Conservation (phyloP, 2,113 vertebrate genomes). For the Sprattus sprattus region DNA sequence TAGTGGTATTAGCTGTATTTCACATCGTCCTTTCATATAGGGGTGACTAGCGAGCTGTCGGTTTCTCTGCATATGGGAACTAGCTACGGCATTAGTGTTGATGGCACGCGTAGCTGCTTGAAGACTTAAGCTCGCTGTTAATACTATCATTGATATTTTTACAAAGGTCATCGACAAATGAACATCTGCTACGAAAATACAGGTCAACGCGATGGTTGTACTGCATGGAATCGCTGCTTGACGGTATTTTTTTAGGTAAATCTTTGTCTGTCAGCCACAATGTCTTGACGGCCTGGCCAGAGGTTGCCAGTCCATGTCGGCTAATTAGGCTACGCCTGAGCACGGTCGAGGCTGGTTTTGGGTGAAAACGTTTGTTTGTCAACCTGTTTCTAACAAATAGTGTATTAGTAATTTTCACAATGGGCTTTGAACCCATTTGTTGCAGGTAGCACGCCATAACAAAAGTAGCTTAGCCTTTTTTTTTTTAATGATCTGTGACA, state of each 20-base stretch:
- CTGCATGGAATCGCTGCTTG: background rate
- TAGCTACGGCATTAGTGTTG: conserved; percentile 23
- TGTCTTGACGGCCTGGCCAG: conserved; percentile 35
- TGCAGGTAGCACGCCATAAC: background rate
- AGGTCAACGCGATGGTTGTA: background rate
- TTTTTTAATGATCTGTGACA: background rate
- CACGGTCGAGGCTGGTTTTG: background rate
- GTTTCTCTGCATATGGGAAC: conserved; percentile 31
- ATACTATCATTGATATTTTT: background rate
- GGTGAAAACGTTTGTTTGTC: background rate
- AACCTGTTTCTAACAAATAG: background rate
- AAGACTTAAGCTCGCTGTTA: conserved; percentile 8
- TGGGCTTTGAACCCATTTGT: background rate
- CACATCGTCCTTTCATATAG: conserved; percentile 41
- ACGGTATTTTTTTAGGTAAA: conserved; percentile 10
- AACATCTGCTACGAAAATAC: background rate
- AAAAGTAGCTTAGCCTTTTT: background rate
- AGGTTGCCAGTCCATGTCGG: conserved; percentile 22
- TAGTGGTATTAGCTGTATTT: conserved; percentile 52
- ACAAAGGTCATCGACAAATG: background rate
- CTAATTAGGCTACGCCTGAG: conserved; percentile 16
- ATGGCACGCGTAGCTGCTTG: conserved; percentile 18
- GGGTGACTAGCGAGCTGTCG: conserved; percentile 31
- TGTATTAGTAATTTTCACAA: conserved; percentile 45
- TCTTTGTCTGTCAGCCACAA: background rate